Percentiles rank a stretch among this genome's conserved stretches.
Evolutionary conservation across 2,888 invertebrate genomes (phyloP).

Genomic region (Cephalotes varians): DNA sequence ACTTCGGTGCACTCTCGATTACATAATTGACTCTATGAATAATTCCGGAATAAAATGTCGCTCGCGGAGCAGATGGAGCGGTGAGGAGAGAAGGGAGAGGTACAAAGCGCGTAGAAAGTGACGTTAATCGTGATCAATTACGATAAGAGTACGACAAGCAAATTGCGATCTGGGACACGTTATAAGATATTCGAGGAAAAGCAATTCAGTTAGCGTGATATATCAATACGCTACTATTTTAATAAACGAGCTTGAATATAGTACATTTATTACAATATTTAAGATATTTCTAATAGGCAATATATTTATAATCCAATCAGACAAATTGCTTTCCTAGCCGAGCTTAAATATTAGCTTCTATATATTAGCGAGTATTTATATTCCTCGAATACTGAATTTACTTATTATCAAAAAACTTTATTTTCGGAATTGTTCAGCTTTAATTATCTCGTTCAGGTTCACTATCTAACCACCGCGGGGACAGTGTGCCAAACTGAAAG

Average conservation of each 20-base stretch:
- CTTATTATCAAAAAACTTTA: conserved; percentile 31
- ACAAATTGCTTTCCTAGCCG: background rate
- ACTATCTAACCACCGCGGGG: conserved; percentile 9
- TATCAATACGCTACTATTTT: background rate
- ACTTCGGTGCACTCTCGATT: conserved; percentile 61
- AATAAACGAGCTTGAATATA: background rate
- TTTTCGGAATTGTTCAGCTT: background rate
- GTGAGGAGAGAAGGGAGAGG: background rate
- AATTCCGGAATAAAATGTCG: conserved; percentile 51
- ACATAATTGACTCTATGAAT: conserved; percentile 66
- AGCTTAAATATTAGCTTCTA: background rate
- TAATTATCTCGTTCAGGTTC: conserved; percentile 39
- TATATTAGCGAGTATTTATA: background rate
- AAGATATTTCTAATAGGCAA: background rate
- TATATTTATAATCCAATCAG: background rate
- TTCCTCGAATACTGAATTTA: background rate
- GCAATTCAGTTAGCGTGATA: background rate
- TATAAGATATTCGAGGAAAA: background rate
- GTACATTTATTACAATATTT: background rate
- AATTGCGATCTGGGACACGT: background rate
- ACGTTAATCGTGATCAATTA: conserved; percentile 34
- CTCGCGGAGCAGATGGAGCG: conserved; percentile 3
- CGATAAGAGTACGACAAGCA: background rate
- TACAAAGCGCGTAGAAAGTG: background rate
- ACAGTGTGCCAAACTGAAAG: conserved; percentile 27